These are phyloP conservation scores for Pyrrhosoma nymphula DNA, from an alignment of 2,888 invertebrate genomes.

Conservation along the genomic window DNA sequence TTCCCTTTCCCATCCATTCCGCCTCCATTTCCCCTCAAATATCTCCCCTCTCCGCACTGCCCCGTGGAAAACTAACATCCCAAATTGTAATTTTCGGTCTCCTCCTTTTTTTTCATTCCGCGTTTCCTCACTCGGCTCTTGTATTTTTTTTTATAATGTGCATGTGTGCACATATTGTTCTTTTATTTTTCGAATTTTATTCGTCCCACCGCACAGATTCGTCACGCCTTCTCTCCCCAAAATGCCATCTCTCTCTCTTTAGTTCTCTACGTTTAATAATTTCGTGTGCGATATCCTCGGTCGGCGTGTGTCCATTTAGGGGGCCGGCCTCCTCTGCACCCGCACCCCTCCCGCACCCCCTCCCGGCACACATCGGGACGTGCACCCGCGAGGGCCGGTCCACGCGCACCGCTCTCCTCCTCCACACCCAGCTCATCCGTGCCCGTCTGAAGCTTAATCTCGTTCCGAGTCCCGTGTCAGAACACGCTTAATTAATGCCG, in stretches of 20 bases:
- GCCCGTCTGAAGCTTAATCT: background rate
- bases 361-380: background rate
- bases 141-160: background rate
- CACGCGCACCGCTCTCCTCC: background rate
- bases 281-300: background rate
- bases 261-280: background rate
- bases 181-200: background rate
- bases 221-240: background rate
- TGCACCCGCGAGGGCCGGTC: background rate
- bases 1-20: background rate
- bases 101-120: background rate
- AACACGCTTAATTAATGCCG: slow-evolving; percentile 32
- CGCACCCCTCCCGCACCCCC: background rate
- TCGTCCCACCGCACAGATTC: background rate
- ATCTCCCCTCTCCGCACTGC: background rate
- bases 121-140: background rate
- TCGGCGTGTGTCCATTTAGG: background rate
- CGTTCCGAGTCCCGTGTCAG: slow-evolving; percentile 18
- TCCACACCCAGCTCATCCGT: background rate
- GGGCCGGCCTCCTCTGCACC: background rate
- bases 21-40: background rate
- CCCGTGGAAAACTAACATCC: background rate
- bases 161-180: background rate
- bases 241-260: background rate
- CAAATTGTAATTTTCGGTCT: background rate